phyloP scores from a whole-genome alignment of 2,797 vertebrate genomes.

The Tympanoctomys barrerae region DNA sequence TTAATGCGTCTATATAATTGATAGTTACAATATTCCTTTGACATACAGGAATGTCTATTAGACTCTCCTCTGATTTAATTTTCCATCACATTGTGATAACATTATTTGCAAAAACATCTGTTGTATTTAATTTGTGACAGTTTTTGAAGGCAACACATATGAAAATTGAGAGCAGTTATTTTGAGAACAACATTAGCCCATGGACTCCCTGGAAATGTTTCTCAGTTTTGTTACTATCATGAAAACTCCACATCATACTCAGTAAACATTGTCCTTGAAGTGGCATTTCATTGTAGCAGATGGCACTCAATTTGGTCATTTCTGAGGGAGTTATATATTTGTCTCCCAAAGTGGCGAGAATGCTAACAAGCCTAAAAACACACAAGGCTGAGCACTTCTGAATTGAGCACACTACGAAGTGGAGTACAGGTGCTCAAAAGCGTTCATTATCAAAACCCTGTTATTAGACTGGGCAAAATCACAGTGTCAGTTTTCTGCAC shows the following conservation, averaged over 20 bases:
- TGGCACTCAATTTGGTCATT: slow-evolving; percentile 48
- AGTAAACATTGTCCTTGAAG: slow-evolving; percentile 55
- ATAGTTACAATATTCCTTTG: neutral
- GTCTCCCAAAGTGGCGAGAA: slow-evolving; percentile 39
- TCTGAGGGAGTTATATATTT: slow-evolving; percentile 52
- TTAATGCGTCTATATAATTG: neutral
- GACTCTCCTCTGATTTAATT: neutral
- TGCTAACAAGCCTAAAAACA: slow-evolving; percentile 50
- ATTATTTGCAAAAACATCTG: slow-evolving; percentile 30
- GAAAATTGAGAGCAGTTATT: slow-evolving; percentile 57
- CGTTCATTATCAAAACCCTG: neutral
- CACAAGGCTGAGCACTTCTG: slow-evolving; percentile 48
- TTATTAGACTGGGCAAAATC: neutral
- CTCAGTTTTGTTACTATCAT: slow-evolving; percentile 48
- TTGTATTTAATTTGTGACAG: neutral
- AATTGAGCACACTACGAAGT: neutral
- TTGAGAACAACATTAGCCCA: slow-evolving; percentile 3
- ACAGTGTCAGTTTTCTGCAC: neutral
- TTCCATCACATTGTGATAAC: neutral
- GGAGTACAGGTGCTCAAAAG: neutral
- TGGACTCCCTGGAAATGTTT: slow-evolving; percentile 2
- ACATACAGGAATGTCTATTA: neutral
- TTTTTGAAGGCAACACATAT: neutral
- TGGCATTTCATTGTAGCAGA: slow-evolving; percentile 58
- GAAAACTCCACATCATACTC: slow-evolving; percentile 52